Percentiles rank a stretch among this genome's conserved stretches.
Conservation (phyloP, 2,888 invertebrate genomes). For the Cremastinae sp. region DNA sequence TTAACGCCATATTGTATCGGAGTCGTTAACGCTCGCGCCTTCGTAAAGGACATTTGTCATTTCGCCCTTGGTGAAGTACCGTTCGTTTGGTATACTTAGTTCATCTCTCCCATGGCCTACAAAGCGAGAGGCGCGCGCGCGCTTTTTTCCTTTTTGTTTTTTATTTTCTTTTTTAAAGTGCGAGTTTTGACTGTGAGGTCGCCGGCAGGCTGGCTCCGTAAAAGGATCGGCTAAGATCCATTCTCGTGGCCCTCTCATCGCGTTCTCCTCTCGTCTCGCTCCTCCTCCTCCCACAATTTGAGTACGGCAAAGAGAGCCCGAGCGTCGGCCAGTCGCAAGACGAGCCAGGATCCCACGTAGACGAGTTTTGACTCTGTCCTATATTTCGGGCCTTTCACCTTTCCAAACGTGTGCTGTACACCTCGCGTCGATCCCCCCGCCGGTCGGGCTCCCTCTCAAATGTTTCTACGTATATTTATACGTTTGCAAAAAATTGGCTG, state of each 20-base stretch:
- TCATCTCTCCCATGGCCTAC: slow-evolving; percentile 47
- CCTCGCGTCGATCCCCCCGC: background rate
- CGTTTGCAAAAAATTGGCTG: slow-evolving; percentile 36
- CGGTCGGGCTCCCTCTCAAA: slow-evolving; percentile 30
- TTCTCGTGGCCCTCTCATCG: slow-evolving; percentile 52
- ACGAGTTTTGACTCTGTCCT: slow-evolving; percentile 75
- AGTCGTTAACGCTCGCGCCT: slow-evolving; percentile 44
- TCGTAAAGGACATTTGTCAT: slow-evolving; percentile 64
- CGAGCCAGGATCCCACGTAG: slow-evolving; percentile 73
- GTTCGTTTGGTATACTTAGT: slow-evolving; percentile 36
- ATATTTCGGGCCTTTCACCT: slow-evolving; percentile 79
- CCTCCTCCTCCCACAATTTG: slow-evolving; percentile 56
- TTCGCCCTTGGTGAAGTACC: slow-evolving; percentile 58
- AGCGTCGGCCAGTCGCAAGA: slow-evolving; percentile 47
- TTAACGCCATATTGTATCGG: slow-evolving; percentile 23
- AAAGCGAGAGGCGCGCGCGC: slow-evolving; percentile 46
- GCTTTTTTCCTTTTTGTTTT: background rate
- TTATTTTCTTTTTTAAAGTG: slow-evolving; percentile 31
- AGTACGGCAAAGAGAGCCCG: slow-evolving; percentile 24
- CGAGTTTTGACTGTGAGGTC: slow-evolving; percentile 44
- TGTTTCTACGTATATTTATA: slow-evolving; percentile 19
- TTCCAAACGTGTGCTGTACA: slow-evolving; percentile 54
- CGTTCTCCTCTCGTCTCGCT: slow-evolving; percentile 57
- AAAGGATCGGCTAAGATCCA: slow-evolving; percentile 74
- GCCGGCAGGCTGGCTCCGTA: slow-evolving; percentile 68